These are phyloP conservation scores for Tiliacea citrago DNA, from an alignment of 2,888 invertebrate genomes.

Conservation along the genomic window DNA sequence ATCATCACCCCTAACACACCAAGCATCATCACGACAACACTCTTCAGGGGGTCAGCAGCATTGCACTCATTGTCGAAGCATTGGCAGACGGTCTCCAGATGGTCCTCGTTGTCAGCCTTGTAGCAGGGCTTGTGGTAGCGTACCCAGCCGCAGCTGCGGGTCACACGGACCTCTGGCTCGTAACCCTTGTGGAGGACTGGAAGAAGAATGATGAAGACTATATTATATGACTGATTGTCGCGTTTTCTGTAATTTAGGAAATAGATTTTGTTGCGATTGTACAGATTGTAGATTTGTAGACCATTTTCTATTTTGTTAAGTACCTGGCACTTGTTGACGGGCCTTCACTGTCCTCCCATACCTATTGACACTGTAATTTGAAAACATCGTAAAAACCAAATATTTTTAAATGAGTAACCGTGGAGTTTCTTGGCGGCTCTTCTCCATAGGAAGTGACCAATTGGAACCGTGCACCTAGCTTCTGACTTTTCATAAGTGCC, in stretches of 20 bases:
- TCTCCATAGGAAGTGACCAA: no score
- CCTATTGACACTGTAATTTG: no score
- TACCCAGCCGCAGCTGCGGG: slow-evolving; percentile 92
- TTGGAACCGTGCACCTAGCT: no score
- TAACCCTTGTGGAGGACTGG: slow-evolving; percentile 84
- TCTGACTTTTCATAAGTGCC: no score
- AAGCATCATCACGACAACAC: not conserved
- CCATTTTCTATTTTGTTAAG: no score
- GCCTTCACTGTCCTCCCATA: no score
- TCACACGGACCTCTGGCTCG: slow-evolving; percentile 86
- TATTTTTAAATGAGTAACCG: no score
- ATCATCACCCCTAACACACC: slow-evolving; percentile 23
- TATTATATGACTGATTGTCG: no score
- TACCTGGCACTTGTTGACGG: no score
- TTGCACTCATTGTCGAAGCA: slow-evolving; percentile 92
- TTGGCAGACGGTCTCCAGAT: slow-evolving; percentile 91
- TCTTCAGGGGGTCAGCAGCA: slow-evolving; percentile 43
- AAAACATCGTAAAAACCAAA: no score
- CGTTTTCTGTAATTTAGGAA: not conserved
- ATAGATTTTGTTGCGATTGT: not conserved
- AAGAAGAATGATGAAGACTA: slow-evolving; percentile 22
- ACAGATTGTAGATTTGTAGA: no score
- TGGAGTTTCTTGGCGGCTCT: no score
- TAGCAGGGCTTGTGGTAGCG: slow-evolving; percentile 88
- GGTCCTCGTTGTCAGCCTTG: slow-evolving; percentile 92